Evolutionary conservation across 1,140 invertebrate species (phyloP).

Genomic region (Aphaenogaster floridana): DNA sequence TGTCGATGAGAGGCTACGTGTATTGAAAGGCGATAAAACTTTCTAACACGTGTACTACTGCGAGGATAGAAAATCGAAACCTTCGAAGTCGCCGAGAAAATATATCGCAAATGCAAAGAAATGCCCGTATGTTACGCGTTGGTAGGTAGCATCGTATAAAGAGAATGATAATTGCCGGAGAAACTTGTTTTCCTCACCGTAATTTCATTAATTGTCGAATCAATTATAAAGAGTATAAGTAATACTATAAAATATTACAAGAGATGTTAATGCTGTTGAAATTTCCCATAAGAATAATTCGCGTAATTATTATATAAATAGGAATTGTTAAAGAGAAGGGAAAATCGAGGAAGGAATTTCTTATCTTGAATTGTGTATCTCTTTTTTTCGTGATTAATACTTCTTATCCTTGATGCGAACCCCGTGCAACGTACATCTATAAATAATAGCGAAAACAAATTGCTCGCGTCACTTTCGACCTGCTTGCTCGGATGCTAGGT

Average conservation of each 20-base stretch:
- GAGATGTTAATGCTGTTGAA: background rate
- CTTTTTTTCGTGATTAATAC: slow-evolving; percentile 15
- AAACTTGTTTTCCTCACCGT: background rate
- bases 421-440: background rate
- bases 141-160: background rate
- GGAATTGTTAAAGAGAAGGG: background rate
- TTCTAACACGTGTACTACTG: slow-evolving; percentile 45
- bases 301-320: background rate
- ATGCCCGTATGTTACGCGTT: slow-evolving; percentile 12
- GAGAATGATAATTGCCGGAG: background rate
- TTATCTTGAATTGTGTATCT: background rate
- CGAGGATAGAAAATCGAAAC: slow-evolving; percentile 29
- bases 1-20: slow-evolving; percentile 52
- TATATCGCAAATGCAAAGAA: slow-evolving; percentile 29
- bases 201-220: slow-evolving; percentile 10
- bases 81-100: slow-evolving; percentile 1
- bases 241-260: background rate
- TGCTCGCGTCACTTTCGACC: slow-evolving; percentile 28
- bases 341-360: background rate
- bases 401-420: background rate
- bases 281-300: background rate
- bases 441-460: slow-evolving; percentile 27
- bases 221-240: background rate
- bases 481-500: background rate
- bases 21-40: slow-evolving; percentile 63